These are phyloP conservation scores for Pelosia muscerda DNA, from an alignment of 2,888 invertebrate genomes.

Conservation along the genomic window DNA sequence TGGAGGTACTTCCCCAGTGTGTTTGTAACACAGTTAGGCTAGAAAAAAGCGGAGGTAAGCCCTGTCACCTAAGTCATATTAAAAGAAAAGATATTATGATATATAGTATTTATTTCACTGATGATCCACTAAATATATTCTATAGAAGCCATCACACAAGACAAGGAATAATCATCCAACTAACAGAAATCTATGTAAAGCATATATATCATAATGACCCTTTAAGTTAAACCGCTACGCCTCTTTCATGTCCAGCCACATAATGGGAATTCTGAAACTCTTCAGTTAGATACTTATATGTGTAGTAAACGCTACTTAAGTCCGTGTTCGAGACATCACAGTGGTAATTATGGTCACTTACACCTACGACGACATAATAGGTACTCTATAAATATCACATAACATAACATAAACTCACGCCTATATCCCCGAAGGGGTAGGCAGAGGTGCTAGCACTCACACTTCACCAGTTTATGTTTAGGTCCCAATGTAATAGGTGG, in stretches of 20 bases:
- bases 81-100: background rate
- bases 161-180: conserved; percentile 30
- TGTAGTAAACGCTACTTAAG: conserved; percentile 26
- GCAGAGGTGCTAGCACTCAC: no score
- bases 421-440: no score
- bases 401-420: no score
- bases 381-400: background rate
- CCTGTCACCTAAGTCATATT: no score
- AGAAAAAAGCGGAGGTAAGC: no score
- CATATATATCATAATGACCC: conserved; percentile 55
- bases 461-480: no score
- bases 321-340: conserved; percentile 1
- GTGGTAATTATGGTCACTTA: conserved; percentile 19
- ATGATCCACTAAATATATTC: background rate
- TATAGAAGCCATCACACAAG: background rate
- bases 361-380: background rate
- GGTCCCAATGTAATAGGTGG: no score
- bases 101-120: background rate
- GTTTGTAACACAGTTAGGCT: no score
- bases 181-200: conserved; percentile 37
- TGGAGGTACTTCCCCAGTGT: no score
- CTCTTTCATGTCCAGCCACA: conserved; percentile 65
- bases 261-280: conserved; percentile 61
- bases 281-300: conserved; percentile 35
- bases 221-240: conserved; percentile 56